Base-by-base conservation (phyloP, 1,140 invertebrate genomes). In the Nymphalis io region DNA sequence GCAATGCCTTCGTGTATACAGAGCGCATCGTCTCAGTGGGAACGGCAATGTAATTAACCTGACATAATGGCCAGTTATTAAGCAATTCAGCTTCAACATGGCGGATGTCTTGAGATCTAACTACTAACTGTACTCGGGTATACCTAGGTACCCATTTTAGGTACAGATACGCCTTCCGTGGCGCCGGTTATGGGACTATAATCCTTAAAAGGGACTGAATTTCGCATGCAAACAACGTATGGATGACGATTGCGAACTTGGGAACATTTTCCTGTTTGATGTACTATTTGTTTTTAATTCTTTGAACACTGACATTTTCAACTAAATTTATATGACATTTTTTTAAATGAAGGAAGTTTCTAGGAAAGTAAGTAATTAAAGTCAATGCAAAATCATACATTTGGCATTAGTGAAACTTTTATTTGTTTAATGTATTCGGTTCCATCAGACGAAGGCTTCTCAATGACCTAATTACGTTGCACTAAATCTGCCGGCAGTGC, bases 31-130 rank as follows among this genome's bases (percentile, higher is more conserved):
- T 61, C 61, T 73, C 61, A 80, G 76, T 81, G 79, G 70, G 74
- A 81, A 81, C 75, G 71, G 74, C 68, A 51, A 73, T 70, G 76
- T 89, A 88, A 90, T 89, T 89, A 87, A 85, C 79, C 77, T 82
- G 79, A 76, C 76, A 85, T 87, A 89, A 88, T 85, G 70, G 80
- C 60, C 78, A 80, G 85, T 86, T 88, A 90, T 89, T 87, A 88
- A 84, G 83, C 83, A 87, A 87, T 90, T 85, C 78, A 76, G 69
- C 51, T 60, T 72, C 59, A 83, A 84, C 78, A 81, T 82, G 82
- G 72, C 79, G 72, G 80, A 73, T 67, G 75, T 78, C 74, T 85
- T 74, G 58, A 76, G 69, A 73, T 67, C 46, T 68, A 68, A 60
- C 16, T 51, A 73, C 62, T 70, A 63, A 44, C 57, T 65, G 68